Base-by-base conservation (phyloP, 2,113 vertebrate species). In the Melanostigma gelatinosum region DNA sequence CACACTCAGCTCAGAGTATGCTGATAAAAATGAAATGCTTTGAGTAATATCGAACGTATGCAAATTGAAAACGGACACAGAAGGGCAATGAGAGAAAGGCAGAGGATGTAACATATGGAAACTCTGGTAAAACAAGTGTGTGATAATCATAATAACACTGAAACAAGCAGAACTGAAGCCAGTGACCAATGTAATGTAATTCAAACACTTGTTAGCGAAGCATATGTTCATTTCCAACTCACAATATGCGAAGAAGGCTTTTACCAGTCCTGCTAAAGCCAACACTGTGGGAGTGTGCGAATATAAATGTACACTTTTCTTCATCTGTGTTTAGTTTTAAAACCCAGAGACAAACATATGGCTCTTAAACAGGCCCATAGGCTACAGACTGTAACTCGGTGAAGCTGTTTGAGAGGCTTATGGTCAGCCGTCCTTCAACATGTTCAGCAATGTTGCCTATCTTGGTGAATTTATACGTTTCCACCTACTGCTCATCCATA, bases 191-290 rank as follows among this genome's bases (percentile, higher is more conserved):
- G 38, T 32, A 29, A 27, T 48, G 32, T 29, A 27, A 24, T 48
- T 73, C 29, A 83, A 83, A 68, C 76, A 63, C 36, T 63, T 32
- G 34, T 27, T 0, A 15, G 50, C 24, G 46, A 50, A 80, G 78
- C 83, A 92, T 72, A 80, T 91, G 87, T 60, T 82, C 34, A 58
- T 76, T 92, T 88, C 63, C 55, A 82, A 85, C 85, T 80, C 60
- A 65, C 72, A 71, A 4, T 46, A 44, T 55, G 52, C 57, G 32
- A 66, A 27, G 38, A 11, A 67, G 22, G 29, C 29, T 72, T 85
- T 72, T 70, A 80, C 54, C 18, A 24, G 32, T 52, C n/a, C 4
- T 75, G 62, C 84, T 87, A 67, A 88, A 79, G 69, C 34, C 20
- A 22, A 72, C 36, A 63, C 22, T 42, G 27, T 50, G 4, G 6